phyloP scores from a whole-genome alignment of 2,113 vertebrate genomes.

The Bungarus multicinctus region DNA sequence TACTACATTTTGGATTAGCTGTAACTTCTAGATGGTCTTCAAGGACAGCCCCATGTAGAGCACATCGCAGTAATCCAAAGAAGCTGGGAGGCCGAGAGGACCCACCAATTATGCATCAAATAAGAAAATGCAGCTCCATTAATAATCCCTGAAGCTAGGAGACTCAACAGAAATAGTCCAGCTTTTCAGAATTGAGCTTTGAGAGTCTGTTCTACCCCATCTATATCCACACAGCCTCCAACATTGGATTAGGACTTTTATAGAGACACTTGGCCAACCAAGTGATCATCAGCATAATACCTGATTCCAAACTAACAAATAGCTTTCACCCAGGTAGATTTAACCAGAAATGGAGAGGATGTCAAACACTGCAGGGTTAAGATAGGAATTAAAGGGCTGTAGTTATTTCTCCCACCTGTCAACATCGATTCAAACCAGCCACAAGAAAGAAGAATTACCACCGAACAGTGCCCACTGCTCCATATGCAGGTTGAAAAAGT shows the following conservation, averaged over 20 bases:
- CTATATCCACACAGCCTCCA: neutral
- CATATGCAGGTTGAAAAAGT: neutral
- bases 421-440: neutral
- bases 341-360: neutral
- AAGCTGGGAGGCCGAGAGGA: neutral
- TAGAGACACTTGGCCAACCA: neutral
- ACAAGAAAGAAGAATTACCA: neutral
- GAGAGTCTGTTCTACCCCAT: neutral
- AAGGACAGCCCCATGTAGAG: neutral
- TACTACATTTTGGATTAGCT: neutral
- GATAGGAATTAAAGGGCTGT: neutral
- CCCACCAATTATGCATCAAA: neutral
- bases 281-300: neutral
- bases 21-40: neutral
- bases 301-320: neutral
- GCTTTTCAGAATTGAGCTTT: neutral
- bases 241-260: neutral
- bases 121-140: neutral
- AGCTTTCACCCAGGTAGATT: neutral
- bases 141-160: neutral
- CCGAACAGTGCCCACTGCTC: neutral
- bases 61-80: neutral
- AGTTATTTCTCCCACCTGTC: neutral
- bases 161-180: neutral
- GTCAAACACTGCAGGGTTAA: neutral